A percentile compares a stretch with the other conserved stretches of the same genome.
Evolutionary conservation across 1,140 invertebrate genomes (phyloP).

Genomic region (Drosophila kurseongensis): DNA sequence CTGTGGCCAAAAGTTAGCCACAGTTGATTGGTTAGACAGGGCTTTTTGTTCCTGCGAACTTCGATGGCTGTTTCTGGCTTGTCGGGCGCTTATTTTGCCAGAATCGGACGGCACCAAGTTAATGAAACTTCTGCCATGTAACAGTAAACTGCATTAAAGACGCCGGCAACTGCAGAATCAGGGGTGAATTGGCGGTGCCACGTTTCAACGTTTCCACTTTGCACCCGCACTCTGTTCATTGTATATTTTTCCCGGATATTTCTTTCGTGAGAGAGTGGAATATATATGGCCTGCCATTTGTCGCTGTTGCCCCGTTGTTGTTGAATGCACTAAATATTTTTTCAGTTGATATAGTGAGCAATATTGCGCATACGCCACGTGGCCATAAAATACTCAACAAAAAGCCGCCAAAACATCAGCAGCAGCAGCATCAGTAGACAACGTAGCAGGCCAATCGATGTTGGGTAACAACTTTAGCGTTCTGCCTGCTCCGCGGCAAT

Average conservation of each 20-base stretch:
- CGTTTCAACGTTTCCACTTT: constrained; percentile 16
- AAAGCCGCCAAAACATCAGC: constrained; percentile 14
- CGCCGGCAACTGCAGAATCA: constrained; percentile 1
- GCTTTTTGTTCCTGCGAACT: constrained; percentile 42
- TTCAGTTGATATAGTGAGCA: constrained; percentile 50
- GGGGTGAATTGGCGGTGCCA: constrained; percentile 15
- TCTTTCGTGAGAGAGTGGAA: constrained; percentile 21
- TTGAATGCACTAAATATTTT: constrained; percentile 50
- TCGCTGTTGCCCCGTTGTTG: constrained; percentile 26
- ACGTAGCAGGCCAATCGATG: constrained; percentile 40
- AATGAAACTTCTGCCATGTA: constrained; percentile 65
- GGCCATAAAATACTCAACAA: constrained; percentile 50
- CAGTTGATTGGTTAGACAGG: constrained; percentile 77
- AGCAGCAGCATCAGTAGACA: constrained; percentile 12
- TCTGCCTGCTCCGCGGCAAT: constrained; percentile 49
- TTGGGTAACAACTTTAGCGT: constrained; percentile 58
- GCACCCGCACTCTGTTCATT: constrained; percentile 12
- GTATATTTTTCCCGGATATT: constrained; percentile 17
- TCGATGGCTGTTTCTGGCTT: constrained; percentile 37
- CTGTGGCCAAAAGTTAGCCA: constrained; percentile 80
- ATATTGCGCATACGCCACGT: constrained; percentile 69
- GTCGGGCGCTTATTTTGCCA: constrained; percentile 53
- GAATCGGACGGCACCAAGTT: constrained; percentile 64
- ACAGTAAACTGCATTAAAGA: constrained; percentile 56
- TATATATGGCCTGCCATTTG: constrained; percentile 56